phyloP scores from a whole-genome alignment of 2,797 vertebrate species.

The Sciaenops ocellatus region DNA sequence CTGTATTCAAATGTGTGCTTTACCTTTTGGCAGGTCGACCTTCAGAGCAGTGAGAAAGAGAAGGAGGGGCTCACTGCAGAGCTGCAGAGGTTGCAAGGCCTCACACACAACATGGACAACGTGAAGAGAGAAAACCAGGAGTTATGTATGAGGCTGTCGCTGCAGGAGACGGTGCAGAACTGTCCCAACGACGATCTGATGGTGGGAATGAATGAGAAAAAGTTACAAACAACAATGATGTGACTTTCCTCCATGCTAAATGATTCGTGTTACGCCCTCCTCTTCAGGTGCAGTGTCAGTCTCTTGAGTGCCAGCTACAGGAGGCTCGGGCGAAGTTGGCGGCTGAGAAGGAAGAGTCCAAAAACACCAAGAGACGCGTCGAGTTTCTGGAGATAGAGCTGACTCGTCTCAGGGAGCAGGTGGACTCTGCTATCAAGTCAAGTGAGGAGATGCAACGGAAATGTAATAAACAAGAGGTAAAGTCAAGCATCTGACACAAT shows the following conservation, averaged over 20 bases:
- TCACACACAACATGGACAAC: slow-evolving; percentile 45
- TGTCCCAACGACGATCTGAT: slow-evolving; percentile 44
- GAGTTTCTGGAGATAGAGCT: slow-evolving; percentile 57
- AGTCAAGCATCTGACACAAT: too few species aligned
- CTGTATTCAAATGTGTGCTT: not conserved
- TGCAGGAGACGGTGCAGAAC: slow-evolving; percentile 37
- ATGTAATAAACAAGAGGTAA: slow-evolving; percentile 71
- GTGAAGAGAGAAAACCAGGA: slow-evolving; percentile 69
- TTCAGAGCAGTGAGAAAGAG: slow-evolving; percentile 78
- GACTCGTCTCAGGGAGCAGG: slow-evolving; percentile 29
- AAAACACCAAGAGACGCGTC: not conserved
- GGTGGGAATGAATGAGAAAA: slow-evolving; percentile 48
- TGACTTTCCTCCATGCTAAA: not conserved
- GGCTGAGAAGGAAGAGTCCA: slow-evolving; percentile 57
- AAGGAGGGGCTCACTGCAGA: slow-evolving; percentile 71
- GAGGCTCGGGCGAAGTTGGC: slow-evolving; percentile 55
- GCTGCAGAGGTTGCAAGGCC: slow-evolving; percentile 56
- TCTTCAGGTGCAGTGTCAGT: slow-evolving; percentile 58
- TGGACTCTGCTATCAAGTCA: slow-evolving; percentile 23
- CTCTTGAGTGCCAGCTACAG: slow-evolving; percentile 65
- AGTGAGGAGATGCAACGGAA: not conserved
- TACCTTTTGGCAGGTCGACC: slow-evolving; percentile 77
- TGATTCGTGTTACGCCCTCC: not conserved
- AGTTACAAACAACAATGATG: not conserved
- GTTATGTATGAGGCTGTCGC: slow-evolving; percentile 55